phyloP scores from a whole-genome alignment of 2,888 invertebrate species.

The Cylindroiulus punctatus region DNA sequence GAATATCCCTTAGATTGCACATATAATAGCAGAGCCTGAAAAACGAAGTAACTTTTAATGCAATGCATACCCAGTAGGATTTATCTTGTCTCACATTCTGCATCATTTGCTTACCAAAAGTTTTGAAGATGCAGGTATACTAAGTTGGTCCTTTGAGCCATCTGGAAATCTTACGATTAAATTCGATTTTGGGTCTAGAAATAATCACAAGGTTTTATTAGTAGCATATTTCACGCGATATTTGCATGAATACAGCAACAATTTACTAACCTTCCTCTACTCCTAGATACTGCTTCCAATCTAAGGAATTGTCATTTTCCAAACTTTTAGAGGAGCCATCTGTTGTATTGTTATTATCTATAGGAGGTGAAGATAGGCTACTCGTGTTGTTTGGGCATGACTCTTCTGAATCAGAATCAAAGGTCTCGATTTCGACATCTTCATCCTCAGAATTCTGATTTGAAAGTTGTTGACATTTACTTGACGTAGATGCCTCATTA shows the following conservation, averaged over 20 bases:
- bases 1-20: conserved; percentile 65
- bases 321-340: not conserved
- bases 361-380: not conserved
- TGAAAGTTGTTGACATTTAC: conserved; percentile 14
- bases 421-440: conserved; percentile 57
- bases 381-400: not conserved
- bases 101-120: conserved; percentile 63
- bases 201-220: not conserved
- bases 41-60: too few relatives aligned
- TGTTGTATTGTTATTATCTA: not conserved
- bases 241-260: not conserved
- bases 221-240: too few relatives aligned
- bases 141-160: conserved; percentile 65
- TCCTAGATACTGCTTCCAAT: conserved; percentile 55
- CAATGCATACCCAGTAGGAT: too few relatives aligned
- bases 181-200: conserved; percentile 65
- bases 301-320: not conserved
- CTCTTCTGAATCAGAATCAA: conserved; percentile 57
- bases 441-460: conserved; percentile 51
- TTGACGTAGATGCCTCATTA: conserved; percentile 33
- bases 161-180: conserved; percentile 67
- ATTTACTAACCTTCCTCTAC: conserved; percentile 36
- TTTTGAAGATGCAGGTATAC: conserved; percentile 66
- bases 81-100: too few relatives aligned
- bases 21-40: conserved; percentile 65